Evolutionary conservation across 53 echinoderm and acorn worm genomes (phyloP), one percentile per base, ranked within the genome.

Genomic region (Pentamera pediparva): DNA sequence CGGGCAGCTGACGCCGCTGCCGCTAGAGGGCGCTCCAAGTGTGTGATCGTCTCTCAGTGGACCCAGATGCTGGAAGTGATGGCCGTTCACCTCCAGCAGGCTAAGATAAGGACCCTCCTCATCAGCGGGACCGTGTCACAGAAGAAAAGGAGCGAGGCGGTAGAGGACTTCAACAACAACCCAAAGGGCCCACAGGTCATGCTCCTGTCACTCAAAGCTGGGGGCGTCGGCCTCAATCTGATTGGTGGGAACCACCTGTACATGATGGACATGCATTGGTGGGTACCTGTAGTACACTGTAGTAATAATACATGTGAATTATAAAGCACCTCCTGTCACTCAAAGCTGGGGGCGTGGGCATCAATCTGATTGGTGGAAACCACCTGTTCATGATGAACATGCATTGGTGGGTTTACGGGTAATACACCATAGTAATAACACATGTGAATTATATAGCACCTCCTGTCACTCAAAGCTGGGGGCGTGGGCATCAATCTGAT

Each of bases 201-300:
- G 96, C 57, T 95, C 61, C 91, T 95, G 31, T 95, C 96, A 1
- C 70, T 95, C 76, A 69, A 85, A 67, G 96, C 96, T 3, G 91
- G 96, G 30, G 91, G 96, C 28, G 96, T 95, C 0, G 96, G 96
- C 12, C 75, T 95, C 54, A 95, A 95, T 59, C 88, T 95, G 30
- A 88, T 95, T 6, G 96, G 96, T 35, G 96, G 96, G 37, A 95
- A 91, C 50, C 91, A 95, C 34, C 78, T 95, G 26, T 95, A 91
- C 33, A 78, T 95, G 2, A 56, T 95, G 28, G 96, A 95, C 69
- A 95, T 91, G 96, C 96, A 95, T 51, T 95, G 96, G 96, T 91
- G 56, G 85, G 85, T 7, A n/a, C 47, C 13, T 45, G 13, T 45
- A n/a, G n/a, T n/a, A n/a, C n/a, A n/a, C n/a, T n/a, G n/a, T n/a